Percentiles rank a stretch among this genome's conserved stretches.
Evolutionary conservation across 2,113 vertebrate genomes (phyloP).

Genomic region (Hymenochirus boettgeri): DNA sequence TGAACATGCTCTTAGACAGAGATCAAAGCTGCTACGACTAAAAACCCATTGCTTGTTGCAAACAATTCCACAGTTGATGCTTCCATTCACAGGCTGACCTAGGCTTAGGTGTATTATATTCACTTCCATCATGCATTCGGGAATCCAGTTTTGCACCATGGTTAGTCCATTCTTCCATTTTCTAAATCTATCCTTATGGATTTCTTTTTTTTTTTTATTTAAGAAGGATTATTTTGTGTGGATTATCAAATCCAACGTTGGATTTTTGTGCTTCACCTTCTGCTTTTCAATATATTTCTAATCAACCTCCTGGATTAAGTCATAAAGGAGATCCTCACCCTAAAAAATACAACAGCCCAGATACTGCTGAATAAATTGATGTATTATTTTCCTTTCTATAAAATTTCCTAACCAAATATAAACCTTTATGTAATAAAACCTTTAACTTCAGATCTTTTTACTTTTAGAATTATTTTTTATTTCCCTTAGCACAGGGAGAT

Average conservation of each 20-base stretch:
- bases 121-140: constrained; percentile 28
- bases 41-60: constrained; percentile 27
- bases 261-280: constrained; percentile 15
- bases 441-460: no score
- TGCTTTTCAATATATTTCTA: no score
- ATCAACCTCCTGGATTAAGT: no score
- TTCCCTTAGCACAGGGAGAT: no score
- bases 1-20: constrained; percentile 33
- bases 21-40: constrained; percentile 37
- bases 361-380: no score
- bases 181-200: constrained; percentile 32
- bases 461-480: no score
- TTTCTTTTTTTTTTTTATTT: constrained; percentile 35
- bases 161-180: constrained; percentile 31
- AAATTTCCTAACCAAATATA: no score
- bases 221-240: constrained; percentile 10
- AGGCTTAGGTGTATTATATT: constrained; percentile 40
- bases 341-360: no score
- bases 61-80: constrained; percentile 35
- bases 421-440: no score
- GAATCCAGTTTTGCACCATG: constrained; percentile 36
- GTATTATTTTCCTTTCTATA: no score
- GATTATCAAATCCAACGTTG: background rate
- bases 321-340: no score
- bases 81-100: constrained; percentile 26